Evolutionary conservation across 2,113 vertebrate genomes (phyloP), one percentile per base, ranked within the genome.

Genomic region (Motacilla tschutschensis): DNA sequence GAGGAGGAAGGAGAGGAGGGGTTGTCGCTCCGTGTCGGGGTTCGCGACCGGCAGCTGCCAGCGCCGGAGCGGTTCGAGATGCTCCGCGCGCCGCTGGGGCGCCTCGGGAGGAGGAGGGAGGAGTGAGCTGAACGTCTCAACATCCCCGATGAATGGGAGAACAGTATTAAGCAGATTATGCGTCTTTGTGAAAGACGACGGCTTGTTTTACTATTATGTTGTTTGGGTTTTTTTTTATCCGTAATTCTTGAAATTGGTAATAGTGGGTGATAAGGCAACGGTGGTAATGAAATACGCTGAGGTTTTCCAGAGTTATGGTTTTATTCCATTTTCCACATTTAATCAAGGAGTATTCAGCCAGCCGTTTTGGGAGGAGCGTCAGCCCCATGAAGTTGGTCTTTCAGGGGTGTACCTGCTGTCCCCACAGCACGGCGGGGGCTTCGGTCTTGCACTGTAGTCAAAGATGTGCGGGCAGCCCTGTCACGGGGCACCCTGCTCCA

Each of bases 401-500:
- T n/a, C 46, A 26, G 38, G 29, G n/a, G 4, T 5, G 20, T 31
- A 9, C 8, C 43, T 35, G 40, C 51, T 4, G 8, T 48, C 28
- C 41, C 35, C 14, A 1, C 17, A 9, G 54, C 50, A 4, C 10
- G 0, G 28, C 38, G 12, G 74, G 20, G 35, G 17, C 40, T 38
- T 28, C 1, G 1, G 5, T 9, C 40, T 29, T 10, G 20, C n/a
- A 0, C 4, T 1, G 48, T 2, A 3, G 16, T 21, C 55, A 3
- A 2, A 12, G 50, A 10, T 3, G 2, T 2, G 20, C 53, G 1
- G 48, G 4, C 51, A 63, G 29, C 29, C 7, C 55, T 26, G 14
- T 6, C 11, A 1, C 11, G 1, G 19, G 7, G 8, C 18, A 5
- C 48, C 33, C n/a, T 6, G 44, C 57, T 87, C 41, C 73, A 5